Percentiles rank a stretch among this genome's conserved stretches.
These are phyloP conservation scores for Sitophilus oryzae DNA, from an alignment of 1,140 invertebrate species.

Conservation along the genomic window DNA sequence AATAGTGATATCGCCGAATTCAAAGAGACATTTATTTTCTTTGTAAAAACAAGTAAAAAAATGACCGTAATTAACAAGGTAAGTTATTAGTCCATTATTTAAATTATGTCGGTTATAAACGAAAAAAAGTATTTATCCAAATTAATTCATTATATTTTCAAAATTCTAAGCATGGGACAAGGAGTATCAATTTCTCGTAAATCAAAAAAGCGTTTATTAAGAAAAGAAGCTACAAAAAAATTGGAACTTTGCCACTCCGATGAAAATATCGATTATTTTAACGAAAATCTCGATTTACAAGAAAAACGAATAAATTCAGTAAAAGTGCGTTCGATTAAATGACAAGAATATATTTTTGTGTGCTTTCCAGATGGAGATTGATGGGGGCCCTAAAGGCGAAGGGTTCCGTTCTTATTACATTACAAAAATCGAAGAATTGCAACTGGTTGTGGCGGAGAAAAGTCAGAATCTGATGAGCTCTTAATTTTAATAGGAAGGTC, in stretches of 20 bases:
- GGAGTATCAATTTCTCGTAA: constrained; percentile 22
- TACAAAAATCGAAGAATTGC: constrained; percentile 95
- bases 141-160: no score
- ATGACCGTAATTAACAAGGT: constrained; percentile 41
- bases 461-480: constrained; percentile 95
- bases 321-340: constrained; percentile 3
- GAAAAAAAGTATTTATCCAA: no score
- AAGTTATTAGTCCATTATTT: no score
- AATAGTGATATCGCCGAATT: neutral
- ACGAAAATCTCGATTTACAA: constrained; percentile 11
- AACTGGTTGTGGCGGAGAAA: constrained; percentile 93
- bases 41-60: constrained; percentile 15
- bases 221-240: constrained; percentile 3
- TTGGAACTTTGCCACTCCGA: neutral
- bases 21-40: neutral
- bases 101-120: no score
- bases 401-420: constrained; percentile 93
- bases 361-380: constrained; percentile 78
- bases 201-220: constrained; percentile 11
- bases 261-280: constrained; percentile 14
- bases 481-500: no score
- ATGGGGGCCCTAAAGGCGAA: constrained; percentile 69
- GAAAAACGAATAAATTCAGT: neutral
- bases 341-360: neutral
- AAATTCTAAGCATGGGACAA: constrained; percentile 26